Conservation (phyloP, 2,888 invertebrate genomes). For the Drosophila falleni region DNA sequence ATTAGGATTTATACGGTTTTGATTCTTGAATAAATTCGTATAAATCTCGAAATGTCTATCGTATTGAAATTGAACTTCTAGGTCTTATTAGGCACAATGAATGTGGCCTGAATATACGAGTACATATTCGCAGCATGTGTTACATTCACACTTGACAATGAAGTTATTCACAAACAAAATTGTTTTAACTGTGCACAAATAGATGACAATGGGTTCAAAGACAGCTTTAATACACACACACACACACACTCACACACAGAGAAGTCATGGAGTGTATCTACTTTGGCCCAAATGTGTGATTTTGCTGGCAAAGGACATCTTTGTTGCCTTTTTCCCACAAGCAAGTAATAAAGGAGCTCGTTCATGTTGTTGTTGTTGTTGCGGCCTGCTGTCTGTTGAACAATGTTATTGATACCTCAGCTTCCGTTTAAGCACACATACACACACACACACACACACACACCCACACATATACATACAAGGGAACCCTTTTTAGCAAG, state of each 20-base stretch:
- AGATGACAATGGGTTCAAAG: constrained; percentile 24
- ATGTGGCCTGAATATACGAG: constrained; percentile 20
- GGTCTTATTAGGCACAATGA: constrained; percentile 6
- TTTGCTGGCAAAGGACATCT: constrained; percentile 44
- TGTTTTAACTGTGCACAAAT: constrained; percentile 62
- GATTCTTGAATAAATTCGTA: not conserved
- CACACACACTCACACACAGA: constrained; percentile 10
- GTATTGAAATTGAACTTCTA: not conserved
- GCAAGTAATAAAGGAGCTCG: constrained; percentile 55
- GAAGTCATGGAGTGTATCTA: constrained; percentile 24
- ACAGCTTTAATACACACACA: constrained; percentile 32
- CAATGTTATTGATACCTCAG: constrained; percentile 79
- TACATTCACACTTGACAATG: constrained; percentile 9
- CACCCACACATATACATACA: constrained; percentile 38
- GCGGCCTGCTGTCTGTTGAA: constrained; percentile 39
- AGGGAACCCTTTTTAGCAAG: constrained; percentile 66
- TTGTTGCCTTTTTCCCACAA: constrained; percentile 60
- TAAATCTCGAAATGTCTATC: not conserved
- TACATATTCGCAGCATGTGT: constrained; percentile 37
- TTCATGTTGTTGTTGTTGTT: constrained; percentile 34
- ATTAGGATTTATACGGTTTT: too few relatives aligned
- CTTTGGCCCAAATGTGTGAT: constrained; percentile 30
- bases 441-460: constrained; percentile 15
- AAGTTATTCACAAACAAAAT: constrained; percentile 50
- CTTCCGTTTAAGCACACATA: constrained; percentile 42